phyloP scores from a whole-genome alignment of 2,113 vertebrate genomes.

The Ptilonorhynchus violaceus region DNA sequence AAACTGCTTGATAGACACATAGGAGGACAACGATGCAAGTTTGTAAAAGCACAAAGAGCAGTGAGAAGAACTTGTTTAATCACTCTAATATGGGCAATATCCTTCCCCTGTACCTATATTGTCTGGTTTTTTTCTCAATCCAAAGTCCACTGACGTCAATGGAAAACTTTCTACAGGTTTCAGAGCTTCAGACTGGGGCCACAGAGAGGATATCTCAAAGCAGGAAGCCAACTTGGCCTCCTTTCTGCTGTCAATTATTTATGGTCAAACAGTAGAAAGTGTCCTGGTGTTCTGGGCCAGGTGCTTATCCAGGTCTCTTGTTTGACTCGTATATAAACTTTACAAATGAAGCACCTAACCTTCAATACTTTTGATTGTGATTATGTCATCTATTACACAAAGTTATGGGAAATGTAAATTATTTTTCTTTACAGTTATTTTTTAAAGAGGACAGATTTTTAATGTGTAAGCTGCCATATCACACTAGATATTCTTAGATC shows the following conservation, averaged over 20 bases:
- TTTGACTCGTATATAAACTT: rapidly evolving
- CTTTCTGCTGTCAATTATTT: background rate
- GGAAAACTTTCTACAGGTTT: background rate
- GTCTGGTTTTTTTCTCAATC: background rate
- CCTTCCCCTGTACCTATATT: background rate
- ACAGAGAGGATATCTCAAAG: background rate
- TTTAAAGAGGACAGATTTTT: background rate
- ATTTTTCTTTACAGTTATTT: background rate
- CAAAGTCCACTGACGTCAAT: background rate
- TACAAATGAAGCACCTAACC: background rate
- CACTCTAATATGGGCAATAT: background rate
- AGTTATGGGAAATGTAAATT: background rate
- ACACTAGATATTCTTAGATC: background rate
- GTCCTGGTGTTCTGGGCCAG: background rate
- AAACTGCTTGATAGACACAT: background rate
- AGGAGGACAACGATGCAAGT: background rate
- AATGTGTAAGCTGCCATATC: background rate
- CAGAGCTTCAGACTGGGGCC: background rate
- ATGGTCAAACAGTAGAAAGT: background rate
- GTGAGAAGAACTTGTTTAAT: background rate
- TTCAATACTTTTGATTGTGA: background rate
- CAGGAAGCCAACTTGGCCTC: background rate
- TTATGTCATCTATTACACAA: background rate
- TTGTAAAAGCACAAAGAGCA: background rate
- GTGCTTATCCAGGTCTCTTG: background rate